Conservation (phyloP, 2,797 vertebrate genomes). For the Tarsius wallacei region DNA sequence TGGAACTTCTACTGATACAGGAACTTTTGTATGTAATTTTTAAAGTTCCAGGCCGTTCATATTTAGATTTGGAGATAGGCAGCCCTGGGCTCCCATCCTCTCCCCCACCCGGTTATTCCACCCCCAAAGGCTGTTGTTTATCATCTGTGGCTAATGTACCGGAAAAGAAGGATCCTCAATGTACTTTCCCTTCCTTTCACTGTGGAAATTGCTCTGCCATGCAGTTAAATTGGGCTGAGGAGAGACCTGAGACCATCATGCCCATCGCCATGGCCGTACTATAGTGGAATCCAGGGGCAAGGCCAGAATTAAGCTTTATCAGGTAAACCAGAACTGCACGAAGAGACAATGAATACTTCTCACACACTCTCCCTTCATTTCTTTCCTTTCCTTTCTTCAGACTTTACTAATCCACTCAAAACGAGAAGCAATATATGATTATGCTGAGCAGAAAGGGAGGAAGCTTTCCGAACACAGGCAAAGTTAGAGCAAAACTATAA, state of each 20-base stretch:
- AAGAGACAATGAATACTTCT: neutral
- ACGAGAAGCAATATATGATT: neutral
- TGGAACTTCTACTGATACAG: slow-evolving; percentile 22
- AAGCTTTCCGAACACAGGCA: slow-evolving; percentile 32
- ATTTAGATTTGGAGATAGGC: slow-evolving; percentile 48
- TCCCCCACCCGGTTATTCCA: neutral
- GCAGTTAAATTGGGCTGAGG: neutral
- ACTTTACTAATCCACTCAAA: neutral
- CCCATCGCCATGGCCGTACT: neutral
- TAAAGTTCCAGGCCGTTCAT: neutral
- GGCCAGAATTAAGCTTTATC: neutral
- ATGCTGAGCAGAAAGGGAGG: slow-evolving; percentile 1
- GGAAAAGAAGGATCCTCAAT: neutral
- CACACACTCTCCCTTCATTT: neutral
- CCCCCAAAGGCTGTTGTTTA: neutral
- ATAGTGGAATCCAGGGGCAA: neutral
- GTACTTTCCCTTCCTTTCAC: neutral
- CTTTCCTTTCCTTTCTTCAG: neutral
- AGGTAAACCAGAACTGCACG: neutral
- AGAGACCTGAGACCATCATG: neutral
- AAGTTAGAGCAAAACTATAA: slow-evolving; percentile 48
- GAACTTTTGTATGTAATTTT: neutral
- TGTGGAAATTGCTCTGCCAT: neutral
- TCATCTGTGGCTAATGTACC: neutral
- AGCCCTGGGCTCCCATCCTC: neutral